Percentiles rank a stretch among this genome's conserved stretches.
Evolutionary conservation across 2,113 vertebrate genomes (phyloP).

Genomic region (Microcebus jonahi): DNA sequence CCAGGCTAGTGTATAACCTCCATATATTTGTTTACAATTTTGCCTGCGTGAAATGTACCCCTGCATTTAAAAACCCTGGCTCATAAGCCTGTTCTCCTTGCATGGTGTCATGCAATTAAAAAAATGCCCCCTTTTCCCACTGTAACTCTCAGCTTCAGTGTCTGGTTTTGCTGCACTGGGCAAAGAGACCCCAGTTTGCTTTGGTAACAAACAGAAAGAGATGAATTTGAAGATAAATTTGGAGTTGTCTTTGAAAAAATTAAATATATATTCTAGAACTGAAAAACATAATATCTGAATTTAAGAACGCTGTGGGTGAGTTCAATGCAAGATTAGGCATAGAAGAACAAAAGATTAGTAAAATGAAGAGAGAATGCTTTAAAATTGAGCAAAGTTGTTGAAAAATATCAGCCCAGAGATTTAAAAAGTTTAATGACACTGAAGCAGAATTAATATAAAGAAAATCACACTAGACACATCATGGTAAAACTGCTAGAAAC

Average conservation of each 20-base stretch:
- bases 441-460: neutral
- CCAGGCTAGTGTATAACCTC: too few relatives aligned
- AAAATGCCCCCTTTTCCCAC: too few relatives aligned
- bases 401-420: neutral
- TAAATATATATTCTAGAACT: neutral
- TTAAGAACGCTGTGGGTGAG: neutral
- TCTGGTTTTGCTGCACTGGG: too few relatives aligned
- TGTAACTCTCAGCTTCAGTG: too few relatives aligned
- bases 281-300: neutral
- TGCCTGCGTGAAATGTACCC: too few relatives aligned
- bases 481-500: neutral
- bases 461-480: neutral
- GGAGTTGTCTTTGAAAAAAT: neutral
- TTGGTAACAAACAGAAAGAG: neutral
- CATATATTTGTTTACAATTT: too few relatives aligned
- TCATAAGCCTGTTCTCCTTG: too few relatives aligned
- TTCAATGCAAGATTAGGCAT: neutral
- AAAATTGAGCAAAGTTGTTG: neutral
- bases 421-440: neutral
- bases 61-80: too few relatives aligned
- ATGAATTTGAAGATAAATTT: neutral
- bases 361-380: neutral
- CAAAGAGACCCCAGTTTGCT: too few relatives aligned
- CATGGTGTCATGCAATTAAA: too few relatives aligned
- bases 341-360: neutral